A percentile compares a stretch with the other conserved stretches of the same genome.
Conservation (phyloP, 2,888 invertebrate species). For the Lycophotia porphyrea region DNA sequence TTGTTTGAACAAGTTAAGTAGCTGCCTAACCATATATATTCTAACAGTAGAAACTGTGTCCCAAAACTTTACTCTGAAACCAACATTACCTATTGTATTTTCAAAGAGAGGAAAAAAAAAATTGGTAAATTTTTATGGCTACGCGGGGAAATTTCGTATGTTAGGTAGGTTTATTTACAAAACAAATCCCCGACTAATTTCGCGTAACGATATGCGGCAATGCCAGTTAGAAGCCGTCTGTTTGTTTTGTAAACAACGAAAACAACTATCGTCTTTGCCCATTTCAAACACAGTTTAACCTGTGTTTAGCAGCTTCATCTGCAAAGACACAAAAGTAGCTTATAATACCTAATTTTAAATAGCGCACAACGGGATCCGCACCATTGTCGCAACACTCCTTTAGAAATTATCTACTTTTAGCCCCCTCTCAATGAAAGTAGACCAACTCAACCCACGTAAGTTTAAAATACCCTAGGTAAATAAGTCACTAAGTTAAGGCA, state of each 20-base stretch:
- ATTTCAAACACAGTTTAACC: background rate
- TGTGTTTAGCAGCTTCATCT: background rate
- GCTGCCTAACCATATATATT: background rate
- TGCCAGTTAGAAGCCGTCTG: background rate
- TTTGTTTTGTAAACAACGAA: background rate
- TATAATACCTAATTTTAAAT: too few relatives aligned
- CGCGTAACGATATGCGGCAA: background rate
- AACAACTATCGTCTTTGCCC: background rate
- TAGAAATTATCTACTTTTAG: too few relatives aligned
- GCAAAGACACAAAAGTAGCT: too few relatives aligned
- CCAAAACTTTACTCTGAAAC: background rate
- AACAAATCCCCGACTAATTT: background rate
- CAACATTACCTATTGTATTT: background rate
- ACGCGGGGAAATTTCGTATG: background rate
- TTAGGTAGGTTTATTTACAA: background rate
- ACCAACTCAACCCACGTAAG: background rate
- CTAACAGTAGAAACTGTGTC: background rate
- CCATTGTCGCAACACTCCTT: too few relatives aligned
- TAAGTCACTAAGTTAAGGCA: background rate
- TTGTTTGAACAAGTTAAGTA: conserved; percentile 2
- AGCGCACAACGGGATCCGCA: too few relatives aligned
- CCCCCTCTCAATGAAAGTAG: background rate
- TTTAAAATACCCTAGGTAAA: background rate
- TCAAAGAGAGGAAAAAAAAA: background rate
- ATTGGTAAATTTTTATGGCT: background rate